Conservation (phyloP, 2,888 invertebrate genomes). For the Myathropa florea region DNA sequence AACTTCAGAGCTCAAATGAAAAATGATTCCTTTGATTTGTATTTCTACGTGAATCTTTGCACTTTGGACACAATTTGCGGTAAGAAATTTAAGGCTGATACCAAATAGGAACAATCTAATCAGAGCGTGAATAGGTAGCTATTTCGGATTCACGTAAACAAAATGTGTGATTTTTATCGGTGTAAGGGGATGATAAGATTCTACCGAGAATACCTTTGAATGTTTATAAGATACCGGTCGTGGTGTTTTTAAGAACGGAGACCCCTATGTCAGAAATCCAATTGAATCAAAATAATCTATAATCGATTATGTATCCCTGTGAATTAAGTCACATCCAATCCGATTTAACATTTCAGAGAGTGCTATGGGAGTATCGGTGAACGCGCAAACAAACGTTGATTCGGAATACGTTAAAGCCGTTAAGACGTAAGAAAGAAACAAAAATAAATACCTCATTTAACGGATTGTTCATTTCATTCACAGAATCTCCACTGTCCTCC, state of each 20-base stretch:
- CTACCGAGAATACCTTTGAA: too few relatives aligned
- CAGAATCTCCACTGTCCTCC: conserved; percentile 78
- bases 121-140: neutral
- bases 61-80: conserved; percentile 85
- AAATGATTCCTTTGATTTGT: conserved; percentile 82
- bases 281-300: neutral
- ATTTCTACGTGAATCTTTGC: conserved; percentile 84
- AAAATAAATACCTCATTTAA: neutral
- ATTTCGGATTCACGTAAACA: neutral
- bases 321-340: neutral
- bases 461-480: neutral
- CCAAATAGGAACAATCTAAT: neutral
- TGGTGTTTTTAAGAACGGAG: too few relatives aligned
- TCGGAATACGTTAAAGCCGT: conserved; percentile 89
- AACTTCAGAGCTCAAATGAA: conserved; percentile 75
- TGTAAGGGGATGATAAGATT: neutral
- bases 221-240: too few relatives aligned
- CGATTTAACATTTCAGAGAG: conserved; percentile 84
- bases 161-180: neutral
- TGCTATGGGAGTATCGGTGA: conserved; percentile 90
- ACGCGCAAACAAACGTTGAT: conserved; percentile 86
- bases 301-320: too few relatives aligned
- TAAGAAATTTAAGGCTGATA: conserved; percentile 74
- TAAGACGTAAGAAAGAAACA: conserved; percentile 82
- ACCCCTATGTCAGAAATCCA: too few relatives aligned